Evolutionary conservation across 92 coral and sea anemone genomes (phyloP).

Genomic region (Galaxea fascicularis): DNA sequence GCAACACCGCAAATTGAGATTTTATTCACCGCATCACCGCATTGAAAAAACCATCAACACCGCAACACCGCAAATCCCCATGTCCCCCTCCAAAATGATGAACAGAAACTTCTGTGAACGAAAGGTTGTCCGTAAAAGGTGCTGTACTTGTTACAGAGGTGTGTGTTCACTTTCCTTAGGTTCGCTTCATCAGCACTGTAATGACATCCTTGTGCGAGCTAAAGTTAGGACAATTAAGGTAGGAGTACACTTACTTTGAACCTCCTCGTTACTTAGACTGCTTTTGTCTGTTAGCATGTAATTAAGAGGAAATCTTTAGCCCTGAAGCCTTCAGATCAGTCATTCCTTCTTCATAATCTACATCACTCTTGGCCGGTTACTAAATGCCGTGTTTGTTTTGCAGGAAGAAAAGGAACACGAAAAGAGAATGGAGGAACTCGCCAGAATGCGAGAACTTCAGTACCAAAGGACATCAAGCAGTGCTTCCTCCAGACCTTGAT

Average conservation of each 20-base stretch:
- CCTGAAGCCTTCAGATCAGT: background rate
- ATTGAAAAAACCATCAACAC: no score
- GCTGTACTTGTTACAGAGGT: background rate
- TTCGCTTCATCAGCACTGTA: conserved; percentile 70
- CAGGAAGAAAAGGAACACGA: no score
- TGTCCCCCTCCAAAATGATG: no score
- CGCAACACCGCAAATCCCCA: no score
- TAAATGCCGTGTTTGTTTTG: background rate
- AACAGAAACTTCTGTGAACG: no score
- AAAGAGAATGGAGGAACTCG: conserved; percentile 63
- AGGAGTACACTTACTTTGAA: background rate
- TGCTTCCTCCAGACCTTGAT: conserved; percentile 21
- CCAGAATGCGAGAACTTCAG: conserved; percentile 43
- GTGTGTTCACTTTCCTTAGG: conserved; percentile 38
- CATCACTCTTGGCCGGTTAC: background rate
- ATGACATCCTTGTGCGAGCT: conserved; percentile 85
- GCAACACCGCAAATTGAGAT: no score
- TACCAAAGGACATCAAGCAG: conserved; percentile 20
- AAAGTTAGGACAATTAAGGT: conserved; percentile 90
- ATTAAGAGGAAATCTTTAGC: no score
- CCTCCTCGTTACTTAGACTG: no score
- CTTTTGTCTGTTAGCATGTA: no score
- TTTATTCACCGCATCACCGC: no score
- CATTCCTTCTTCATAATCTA: background rate
- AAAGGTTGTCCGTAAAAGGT: no score